phyloP scores from a whole-genome alignment of 2,888 invertebrate species.

The Brachypterus glaber region DNA sequence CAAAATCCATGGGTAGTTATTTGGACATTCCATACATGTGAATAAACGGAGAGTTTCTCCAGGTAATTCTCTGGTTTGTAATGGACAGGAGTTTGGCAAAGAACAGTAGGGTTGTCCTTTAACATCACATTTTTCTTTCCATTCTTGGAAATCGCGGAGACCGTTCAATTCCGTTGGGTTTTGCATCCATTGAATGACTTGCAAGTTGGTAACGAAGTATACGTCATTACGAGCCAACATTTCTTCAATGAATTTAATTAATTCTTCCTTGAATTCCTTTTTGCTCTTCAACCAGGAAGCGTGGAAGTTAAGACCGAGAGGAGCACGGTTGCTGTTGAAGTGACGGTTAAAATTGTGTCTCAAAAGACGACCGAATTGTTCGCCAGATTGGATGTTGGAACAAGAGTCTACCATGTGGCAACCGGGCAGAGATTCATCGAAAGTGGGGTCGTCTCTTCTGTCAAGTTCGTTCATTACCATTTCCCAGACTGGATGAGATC shows the following conservation, averaged over 20 bases:
- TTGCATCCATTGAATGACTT: conserved; percentile 93
- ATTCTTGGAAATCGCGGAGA: conserved; percentile 84
- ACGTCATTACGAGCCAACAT: conserved; percentile 83
- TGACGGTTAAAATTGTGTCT: conserved; percentile 93
- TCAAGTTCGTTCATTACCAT: conserved; percentile 95
- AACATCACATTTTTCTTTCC: conserved; percentile 93
- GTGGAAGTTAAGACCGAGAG: conserved; percentile 86
- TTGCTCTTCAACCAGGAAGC: conserved; percentile 93
- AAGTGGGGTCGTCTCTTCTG: conserved; percentile 85
- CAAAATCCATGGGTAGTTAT: conserved; percentile 90
- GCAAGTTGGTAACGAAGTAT: conserved; percentile 84
- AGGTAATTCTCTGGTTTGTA: conserved; percentile 81
- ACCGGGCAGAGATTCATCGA: conserved; percentile 87
- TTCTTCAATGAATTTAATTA: conserved; percentile 88
- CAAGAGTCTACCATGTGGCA: conserved; percentile 93
- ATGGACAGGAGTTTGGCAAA: conserved; percentile 80
- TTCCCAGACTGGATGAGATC: conserved; percentile 91
- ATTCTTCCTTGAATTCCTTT: conserved; percentile 83
- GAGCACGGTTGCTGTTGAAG: conserved; percentile 87
- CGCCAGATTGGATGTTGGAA: conserved; percentile 84
- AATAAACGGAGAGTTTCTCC: conserved; percentile 86
- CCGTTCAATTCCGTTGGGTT: conserved; percentile 81
- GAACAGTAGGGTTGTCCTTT: conserved; percentile 91
- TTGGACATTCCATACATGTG: conserved; percentile 93
- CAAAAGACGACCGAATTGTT: conserved; percentile 80